A percentile compares a stretch with the other conserved stretches of the same genome.
These are phyloP conservation scores for Heterohyrax brucei DNA, from an alignment of 2,797 vertebrate genomes.

Conservation along the genomic window DNA sequence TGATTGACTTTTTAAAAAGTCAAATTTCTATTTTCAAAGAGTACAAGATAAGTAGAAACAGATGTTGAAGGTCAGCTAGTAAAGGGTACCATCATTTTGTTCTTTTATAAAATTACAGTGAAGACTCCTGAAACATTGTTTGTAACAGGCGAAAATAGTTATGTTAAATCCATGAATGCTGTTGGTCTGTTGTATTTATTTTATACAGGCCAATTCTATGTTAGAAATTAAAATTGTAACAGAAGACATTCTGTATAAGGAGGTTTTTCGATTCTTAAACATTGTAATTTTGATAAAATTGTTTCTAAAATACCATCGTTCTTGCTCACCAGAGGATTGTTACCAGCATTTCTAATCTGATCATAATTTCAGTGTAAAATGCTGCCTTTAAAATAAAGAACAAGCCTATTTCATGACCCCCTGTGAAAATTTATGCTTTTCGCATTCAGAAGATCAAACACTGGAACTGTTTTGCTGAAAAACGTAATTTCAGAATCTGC, in stretches of 20 bases:
- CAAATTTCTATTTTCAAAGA: conserved; percentile 43
- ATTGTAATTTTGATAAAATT: conserved; percentile 66
- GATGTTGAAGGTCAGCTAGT: neutral
- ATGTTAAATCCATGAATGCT: neutral
- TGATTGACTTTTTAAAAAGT: conserved; percentile 51
- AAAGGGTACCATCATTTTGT: neutral
- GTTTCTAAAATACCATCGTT: conserved; percentile 28
- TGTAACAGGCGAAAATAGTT: conserved; percentile 26
- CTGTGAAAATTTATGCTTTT: conserved; percentile 62
- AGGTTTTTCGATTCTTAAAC: conserved; percentile 38
- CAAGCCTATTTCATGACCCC: conserved; percentile 2
- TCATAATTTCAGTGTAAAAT: conserved; percentile 34
- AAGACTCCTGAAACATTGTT: neutral
- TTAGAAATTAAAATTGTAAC: conserved; percentile 56
- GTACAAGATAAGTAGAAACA: neutral
- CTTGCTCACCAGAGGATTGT: neutral
- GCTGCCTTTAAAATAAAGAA: conserved; percentile 65
- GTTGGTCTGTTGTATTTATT: conserved; percentile 37
- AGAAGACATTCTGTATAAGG: conserved; percentile 39
- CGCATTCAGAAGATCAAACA: conserved; percentile 72
- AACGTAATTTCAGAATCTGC: conserved; percentile 71
- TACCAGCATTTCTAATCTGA: conserved; percentile 35
- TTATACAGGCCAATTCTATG: conserved; percentile 22
- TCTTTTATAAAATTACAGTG: conserved; percentile 41
- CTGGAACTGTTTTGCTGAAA: conserved; percentile 69